Evolutionary conservation across 2,113 vertebrate species (phyloP).

Genomic region (Corythornis madagascariensis): DNA sequence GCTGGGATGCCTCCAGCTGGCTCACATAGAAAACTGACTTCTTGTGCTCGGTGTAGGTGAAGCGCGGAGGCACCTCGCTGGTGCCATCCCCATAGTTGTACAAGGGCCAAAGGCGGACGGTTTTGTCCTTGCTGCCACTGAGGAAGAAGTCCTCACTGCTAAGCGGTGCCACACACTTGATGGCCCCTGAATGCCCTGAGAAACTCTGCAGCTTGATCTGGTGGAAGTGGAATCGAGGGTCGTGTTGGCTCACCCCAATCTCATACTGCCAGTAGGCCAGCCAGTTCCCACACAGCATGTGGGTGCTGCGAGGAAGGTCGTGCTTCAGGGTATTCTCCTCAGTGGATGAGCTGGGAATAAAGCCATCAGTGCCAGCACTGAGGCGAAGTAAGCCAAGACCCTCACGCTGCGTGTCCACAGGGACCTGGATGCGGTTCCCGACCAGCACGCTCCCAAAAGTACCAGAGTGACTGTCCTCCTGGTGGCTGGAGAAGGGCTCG

Average conservation of each 20-base stretch:
- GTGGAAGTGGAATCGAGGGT: slow-evolving; percentile 95
- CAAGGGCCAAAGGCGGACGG: slow-evolving; percentile 92
- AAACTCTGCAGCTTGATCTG: slow-evolving; percentile 97
- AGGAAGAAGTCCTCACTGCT: slow-evolving; percentile 94
- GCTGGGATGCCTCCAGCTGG: slow-evolving; percentile 88
- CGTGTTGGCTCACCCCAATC: slow-evolving; percentile 93
- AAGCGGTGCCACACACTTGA: slow-evolving; percentile 89
- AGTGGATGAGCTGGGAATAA: slow-evolving; percentile 26
- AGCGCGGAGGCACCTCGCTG: slow-evolving; percentile 81
- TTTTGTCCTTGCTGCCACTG: slow-evolving; percentile 96
- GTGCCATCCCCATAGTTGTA: slow-evolving; percentile 95
- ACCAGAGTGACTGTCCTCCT: slow-evolving; percentile 85
- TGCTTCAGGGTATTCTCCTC: slow-evolving; percentile 89
- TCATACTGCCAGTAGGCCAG: slow-evolving; percentile 98
- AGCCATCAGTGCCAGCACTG: slow-evolving; percentile 70
- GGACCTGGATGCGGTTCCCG: slow-evolving; percentile 96
- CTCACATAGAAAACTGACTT: slow-evolving; percentile 92
- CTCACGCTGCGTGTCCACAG: slow-evolving; percentile 72
- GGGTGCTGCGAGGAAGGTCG: slow-evolving; percentile 87
- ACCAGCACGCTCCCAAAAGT: slow-evolving; percentile 94
- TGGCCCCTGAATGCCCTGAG: slow-evolving; percentile 87
- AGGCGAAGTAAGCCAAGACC: slow-evolving; percentile 51
- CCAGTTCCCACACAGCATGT: slow-evolving; percentile 95
- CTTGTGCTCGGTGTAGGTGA: slow-evolving; percentile 88
- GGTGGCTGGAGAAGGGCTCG: slow-evolving; percentile 68